phyloP scores from a whole-genome alignment of 92 coral and sea anemone genomes.

The Galaxea fascicularis region DNA sequence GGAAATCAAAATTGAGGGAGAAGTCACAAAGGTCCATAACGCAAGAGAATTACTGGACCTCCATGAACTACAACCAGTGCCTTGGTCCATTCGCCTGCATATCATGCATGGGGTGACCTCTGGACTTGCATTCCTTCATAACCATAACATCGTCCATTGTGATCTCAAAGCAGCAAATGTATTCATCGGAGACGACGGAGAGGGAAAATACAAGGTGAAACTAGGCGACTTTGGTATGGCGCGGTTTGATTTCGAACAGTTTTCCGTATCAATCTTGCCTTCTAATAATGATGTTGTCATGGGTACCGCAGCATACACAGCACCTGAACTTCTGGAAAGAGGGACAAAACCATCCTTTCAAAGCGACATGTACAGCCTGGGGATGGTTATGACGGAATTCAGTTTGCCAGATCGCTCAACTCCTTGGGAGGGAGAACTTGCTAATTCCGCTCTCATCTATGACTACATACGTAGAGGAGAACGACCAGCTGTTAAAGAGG shows the following conservation, averaged over 20 bases:
- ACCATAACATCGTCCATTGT: conserved; percentile 27
- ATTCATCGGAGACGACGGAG: conserved; percentile 50
- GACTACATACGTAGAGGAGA: conserved; percentile 50
- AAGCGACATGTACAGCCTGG: no score
- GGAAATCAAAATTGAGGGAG: conserved; percentile 39
- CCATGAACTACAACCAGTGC: conserved; percentile 31
- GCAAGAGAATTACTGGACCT: conserved; percentile 55
- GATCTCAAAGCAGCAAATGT: conserved; percentile 56
- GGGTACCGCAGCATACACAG: conserved; percentile 53
- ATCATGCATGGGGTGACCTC: conserved; percentile 21
- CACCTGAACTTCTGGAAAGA: conserved; percentile 55
- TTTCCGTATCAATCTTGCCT: conserved; percentile 56
- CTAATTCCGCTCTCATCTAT: conserved; percentile 43
- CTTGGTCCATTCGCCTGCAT: conserved; percentile 29
- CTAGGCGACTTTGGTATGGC: conserved; percentile 57
- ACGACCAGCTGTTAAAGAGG: conserved; percentile 31
- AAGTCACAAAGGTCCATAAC: conserved; percentile 23
- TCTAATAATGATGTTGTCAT: no score
- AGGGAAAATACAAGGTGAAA: conserved; percentile 38
- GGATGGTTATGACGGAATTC: no score
- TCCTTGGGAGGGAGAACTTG: conserved; percentile 64
- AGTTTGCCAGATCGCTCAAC: conserved; percentile 52
- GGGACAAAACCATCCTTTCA: conserved; percentile 35
- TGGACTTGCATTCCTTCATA: conserved; percentile 46
- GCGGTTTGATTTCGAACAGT: conserved; percentile 46